phyloP scores from a whole-genome alignment of 2,797 vertebrate genomes.

The Synanceia verrucosa region DNA sequence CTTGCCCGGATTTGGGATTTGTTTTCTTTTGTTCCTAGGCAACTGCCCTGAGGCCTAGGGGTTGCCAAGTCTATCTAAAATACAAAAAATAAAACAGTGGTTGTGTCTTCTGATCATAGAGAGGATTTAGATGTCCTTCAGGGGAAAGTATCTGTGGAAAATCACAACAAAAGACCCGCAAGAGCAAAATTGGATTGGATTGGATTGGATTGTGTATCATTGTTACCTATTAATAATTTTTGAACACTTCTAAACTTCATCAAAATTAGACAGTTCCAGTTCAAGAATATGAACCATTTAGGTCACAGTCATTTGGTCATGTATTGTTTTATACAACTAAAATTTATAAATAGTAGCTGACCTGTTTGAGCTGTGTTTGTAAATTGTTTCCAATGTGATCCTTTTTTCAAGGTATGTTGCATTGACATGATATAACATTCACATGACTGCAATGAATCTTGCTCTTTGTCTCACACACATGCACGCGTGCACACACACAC shows the following conservation, averaged over 20 bases:
- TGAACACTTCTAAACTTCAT: not conserved
- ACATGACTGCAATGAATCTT: not conserved
- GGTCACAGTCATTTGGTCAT: too few relatives aligned
- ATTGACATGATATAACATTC: not conserved
- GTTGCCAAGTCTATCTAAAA: not conserved
- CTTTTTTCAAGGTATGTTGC: conserved; percentile 24
- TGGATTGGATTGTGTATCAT: not conserved
- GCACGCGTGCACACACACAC: not conserved
- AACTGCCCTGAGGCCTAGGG: conserved; percentile 39
- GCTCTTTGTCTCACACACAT: too few relatives aligned
- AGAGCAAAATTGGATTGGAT: too few relatives aligned
- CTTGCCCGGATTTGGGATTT: conserved; percentile 1
- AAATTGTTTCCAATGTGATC: conserved; percentile 12
- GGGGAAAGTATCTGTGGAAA: not conserved
- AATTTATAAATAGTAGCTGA: not conserved
- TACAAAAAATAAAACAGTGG: too few relatives aligned
- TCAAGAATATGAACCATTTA: too few relatives aligned
- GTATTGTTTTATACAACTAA: not conserved
- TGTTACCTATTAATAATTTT: not conserved
- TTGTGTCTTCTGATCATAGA: not conserved
- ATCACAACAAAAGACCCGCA: too few relatives aligned
- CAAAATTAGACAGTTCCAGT: too few relatives aligned
- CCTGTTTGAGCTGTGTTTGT: not conserved
- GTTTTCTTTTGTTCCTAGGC: conserved; percentile 64
- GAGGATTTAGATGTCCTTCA: not conserved